Evolutionary conservation across 2,888 invertebrate species (phyloP).

Genomic region (Melanargia galathea): DNA sequence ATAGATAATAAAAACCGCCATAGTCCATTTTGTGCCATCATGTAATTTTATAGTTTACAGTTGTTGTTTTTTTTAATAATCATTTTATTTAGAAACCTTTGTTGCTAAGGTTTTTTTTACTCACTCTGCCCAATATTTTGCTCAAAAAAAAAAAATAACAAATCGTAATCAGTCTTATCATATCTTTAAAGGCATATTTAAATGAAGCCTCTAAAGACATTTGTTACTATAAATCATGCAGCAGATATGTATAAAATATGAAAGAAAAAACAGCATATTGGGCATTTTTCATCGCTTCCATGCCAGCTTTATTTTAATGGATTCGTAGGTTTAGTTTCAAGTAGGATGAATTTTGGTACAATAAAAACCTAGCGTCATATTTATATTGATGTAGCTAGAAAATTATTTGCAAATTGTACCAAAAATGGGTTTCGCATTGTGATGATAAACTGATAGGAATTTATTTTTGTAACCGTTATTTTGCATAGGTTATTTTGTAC

Average conservation of each 20-base stretch:
- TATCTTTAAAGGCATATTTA: neutral
- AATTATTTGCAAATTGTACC: conserved; percentile 41
- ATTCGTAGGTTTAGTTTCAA: conserved; percentile 20
- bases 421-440: conserved; percentile 55
- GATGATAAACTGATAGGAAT: conserved; percentile 55
- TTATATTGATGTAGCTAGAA: conserved; percentile 1
- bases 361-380: conserved; percentile 14
- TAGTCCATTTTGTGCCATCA: conserved; percentile 49
- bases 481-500: conserved; percentile 69
- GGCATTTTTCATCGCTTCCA: conserved; percentile 25
- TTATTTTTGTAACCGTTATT: conserved; percentile 72
- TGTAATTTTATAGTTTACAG: conserved; percentile 38
- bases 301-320: conserved; percentile 25
- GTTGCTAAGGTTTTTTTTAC: conserved; percentile 23
- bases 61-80: conserved; percentile 36
- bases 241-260: neutral
- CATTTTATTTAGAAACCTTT: conserved; percentile 17
- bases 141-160: conserved; percentile 23
- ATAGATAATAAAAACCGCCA: conserved; percentile 31
- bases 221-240: neutral
- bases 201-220: neutral
- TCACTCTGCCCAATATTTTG: conserved; percentile 24
- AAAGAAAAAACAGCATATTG: conserved; percentile 1
- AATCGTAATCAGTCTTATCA: neutral
- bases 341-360: conserved; percentile 32